Evolutionary conservation across 2,888 invertebrate genomes (phyloP), one percentile per base, ranked within the genome.

Genomic region (Drosophila multiciliata): DNA sequence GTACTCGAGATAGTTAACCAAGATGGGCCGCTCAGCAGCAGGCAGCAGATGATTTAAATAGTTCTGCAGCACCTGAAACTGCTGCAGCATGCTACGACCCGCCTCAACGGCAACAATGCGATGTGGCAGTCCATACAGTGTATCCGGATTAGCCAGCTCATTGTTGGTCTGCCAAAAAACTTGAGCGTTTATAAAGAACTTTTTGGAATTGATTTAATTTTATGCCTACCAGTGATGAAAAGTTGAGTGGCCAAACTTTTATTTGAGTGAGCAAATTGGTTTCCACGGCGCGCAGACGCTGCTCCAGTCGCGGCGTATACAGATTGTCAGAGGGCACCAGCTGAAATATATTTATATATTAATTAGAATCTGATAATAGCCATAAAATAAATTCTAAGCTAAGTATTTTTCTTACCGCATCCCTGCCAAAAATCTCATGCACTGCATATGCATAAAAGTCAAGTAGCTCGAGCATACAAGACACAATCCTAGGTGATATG

Each of bases 61-160:
- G 6, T 96, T 96, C 74, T 97, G 97, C 29, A 99, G 93, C 60
- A 95, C 95, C 86, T 97, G 96, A 88, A 97, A 96, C 93, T 99
- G 99, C 80, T 96, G 96, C 0, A 97, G 96, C 80, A 99, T 94
- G 93, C 98, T 98, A 82, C 98, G 95, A 0, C 98, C 95, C 79
- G 99, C 99, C 93, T 99, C 99, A 0, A 98, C 97, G 0, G 97
- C 99, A 0, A 98, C 97, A 23, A 98, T 95, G 72, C 99, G 94
- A 90, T 98, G 97, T 0, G 96, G 94, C 35, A 99, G 93, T 0
- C 98, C 98, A 91, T 96, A 96, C 20, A 99, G 93, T 65, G 94
- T 95, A 70, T 97, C 97, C 5, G 96, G 94, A 68, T 95, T 94
- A 29, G 93, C 94, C 45, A 97, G 92, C 90, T 96, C 95, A 38